Evolutionary conservation across 2,113 vertebrate genomes (phyloP).

Genomic region (Rousettus leschenaultii): DNA sequence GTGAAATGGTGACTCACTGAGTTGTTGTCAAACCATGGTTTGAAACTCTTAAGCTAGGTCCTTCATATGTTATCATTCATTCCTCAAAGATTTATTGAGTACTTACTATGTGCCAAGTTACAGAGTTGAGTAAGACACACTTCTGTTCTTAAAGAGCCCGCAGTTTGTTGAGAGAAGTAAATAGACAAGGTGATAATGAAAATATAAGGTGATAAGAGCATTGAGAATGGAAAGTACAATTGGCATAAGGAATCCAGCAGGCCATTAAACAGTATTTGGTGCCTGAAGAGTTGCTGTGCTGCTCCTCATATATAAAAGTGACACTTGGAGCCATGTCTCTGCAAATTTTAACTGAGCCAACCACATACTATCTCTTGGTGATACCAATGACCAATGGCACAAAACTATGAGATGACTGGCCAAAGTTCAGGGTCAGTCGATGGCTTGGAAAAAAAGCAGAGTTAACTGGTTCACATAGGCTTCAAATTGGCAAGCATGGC

Average conservation of each 20-base stretch:
- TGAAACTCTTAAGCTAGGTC: background rate
- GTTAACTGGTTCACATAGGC: conserved; percentile 65
- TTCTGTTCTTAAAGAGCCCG: background rate
- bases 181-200: background rate
- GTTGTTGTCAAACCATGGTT: background rate
- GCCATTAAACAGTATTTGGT: background rate
- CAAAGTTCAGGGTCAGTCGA: conserved; percentile 46
- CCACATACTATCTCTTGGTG: conserved; percentile 8
- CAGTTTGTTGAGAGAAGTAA: background rate
- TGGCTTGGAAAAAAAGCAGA: conserved; percentile 48
- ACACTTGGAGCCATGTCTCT: conserved; percentile 19
- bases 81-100: conserved; percentile 6
- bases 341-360: conserved; percentile 45
- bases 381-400: conserved; percentile 46
- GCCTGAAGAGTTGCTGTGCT: background rate
- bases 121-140: background rate
- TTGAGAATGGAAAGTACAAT: background rate
- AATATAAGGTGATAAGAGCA: background rate
- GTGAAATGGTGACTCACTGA: background rate
- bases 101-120: background rate
- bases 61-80: background rate
- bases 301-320: background rate
- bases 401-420: conserved; percentile 31
- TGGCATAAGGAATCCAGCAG: background rate
- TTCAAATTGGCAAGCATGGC: conserved; percentile 50